phyloP scores from a whole-genome alignment of 2,797 vertebrate species.

The Phoebastria nigripes region DNA sequence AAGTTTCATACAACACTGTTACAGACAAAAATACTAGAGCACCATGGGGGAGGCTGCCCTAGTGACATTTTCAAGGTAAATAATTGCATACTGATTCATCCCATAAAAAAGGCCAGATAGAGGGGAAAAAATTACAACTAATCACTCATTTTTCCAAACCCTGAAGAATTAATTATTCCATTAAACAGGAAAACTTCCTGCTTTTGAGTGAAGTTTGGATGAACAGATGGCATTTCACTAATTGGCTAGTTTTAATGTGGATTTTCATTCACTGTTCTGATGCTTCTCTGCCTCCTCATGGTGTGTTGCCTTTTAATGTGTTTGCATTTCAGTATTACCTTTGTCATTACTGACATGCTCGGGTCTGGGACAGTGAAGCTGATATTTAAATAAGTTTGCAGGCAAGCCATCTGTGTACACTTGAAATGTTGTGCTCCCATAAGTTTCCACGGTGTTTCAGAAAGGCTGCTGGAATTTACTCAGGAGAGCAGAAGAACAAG shows the following conservation, averaged over 20 bases:
- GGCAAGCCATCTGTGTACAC: background rate
- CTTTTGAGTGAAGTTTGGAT: background rate
- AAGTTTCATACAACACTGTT: background rate
- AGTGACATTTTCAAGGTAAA: background rate
- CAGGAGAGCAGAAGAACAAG: background rate
- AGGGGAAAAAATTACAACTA: background rate
- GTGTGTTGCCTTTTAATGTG: background rate
- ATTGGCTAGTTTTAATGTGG: background rate
- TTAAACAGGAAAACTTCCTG: background rate
- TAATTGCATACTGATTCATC: background rate
- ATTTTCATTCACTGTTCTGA: background rate
- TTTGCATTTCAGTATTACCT: background rate
- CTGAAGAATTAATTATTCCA: background rate
- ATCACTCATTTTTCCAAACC: background rate
- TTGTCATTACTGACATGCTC: background rate
- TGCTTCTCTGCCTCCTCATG: background rate
- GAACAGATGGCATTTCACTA: conserved; percentile 15
- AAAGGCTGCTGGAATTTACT: background rate
- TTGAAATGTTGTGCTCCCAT: background rate
- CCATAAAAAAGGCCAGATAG: background rate
- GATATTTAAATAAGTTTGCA: background rate
- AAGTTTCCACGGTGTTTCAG: background rate
- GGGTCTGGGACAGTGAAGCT: background rate
- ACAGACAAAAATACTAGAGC: background rate
- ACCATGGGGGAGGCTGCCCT: background rate